Evolutionary conservation across 2,888 invertebrate species (phyloP), one percentile per base, ranked within the genome.

Genomic region (Cabera pusaria): DNA sequence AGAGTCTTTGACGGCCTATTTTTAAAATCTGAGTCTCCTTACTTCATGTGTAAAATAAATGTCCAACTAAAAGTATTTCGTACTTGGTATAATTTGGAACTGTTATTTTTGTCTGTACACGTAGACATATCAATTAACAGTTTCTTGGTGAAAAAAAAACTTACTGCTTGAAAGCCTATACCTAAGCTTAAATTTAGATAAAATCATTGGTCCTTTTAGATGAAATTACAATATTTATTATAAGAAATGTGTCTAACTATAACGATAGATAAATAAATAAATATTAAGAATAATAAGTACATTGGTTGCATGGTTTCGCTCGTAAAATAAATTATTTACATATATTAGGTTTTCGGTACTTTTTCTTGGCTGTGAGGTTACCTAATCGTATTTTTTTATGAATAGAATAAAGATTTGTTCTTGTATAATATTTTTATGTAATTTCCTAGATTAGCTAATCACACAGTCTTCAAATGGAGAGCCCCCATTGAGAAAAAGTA

Each of bases 401-500:
- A 8, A 17, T 19, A 12, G 12, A n/a, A 36, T 43, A 44, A 28
- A 41, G 38, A 37, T 45, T 31, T 37, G 28, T 39, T 39, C 45
- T 41, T 43, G 40, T 26, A 48, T 44, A 37, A 39, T 45, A 41
- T 45, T 58, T 45, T 55, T 18, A 6, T 10, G 5, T 18, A 7
- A 12, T 21, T 51, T 53, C 43, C 55, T 49, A 52, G 72, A 80
- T 80, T 47, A 62, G 72, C 72, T 84, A 49, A 57, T 57, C 50
- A 37, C 68, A 62, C 50, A 49, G 77, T 70, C 77, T 58, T 35
- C 36, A 66, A 78, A 82, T 83, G 85, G 77, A 46, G 87, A 86
- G 87, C 87, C 87, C 86, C 75, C 85, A 82, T 85, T 85, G 69
- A 62, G 60, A 51, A 74, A 78, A 80, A 79, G 80, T 81, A 77